phyloP scores from a whole-genome alignment of 2,797 vertebrate genomes.

The Hippopotamyrus pictus region DNA sequence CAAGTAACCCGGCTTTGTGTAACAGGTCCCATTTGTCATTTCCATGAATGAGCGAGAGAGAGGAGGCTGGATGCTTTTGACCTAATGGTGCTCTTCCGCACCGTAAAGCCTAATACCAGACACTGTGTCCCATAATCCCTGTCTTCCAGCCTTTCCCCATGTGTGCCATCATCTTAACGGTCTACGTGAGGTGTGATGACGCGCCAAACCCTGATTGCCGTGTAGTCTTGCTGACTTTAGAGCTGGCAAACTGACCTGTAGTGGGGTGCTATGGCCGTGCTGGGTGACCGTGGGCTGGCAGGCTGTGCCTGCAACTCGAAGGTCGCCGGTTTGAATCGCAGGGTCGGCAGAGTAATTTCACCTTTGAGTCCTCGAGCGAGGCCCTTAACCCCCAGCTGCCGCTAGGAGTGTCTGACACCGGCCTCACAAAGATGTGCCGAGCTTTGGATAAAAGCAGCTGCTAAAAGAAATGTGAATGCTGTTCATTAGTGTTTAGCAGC shows the following conservation, averaged over 20 bases:
- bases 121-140: background rate
- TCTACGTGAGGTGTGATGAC: no score
- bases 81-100: background rate
- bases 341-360: background rate
- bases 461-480: background rate
- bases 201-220: background rate
- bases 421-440: background rate
- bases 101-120: background rate
- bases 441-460: background rate
- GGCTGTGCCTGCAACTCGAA: background rate
- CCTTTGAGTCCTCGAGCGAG: background rate
- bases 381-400: background rate
- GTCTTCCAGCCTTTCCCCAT: background rate
- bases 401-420: background rate
- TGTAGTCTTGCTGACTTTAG: background rate
- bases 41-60: background rate
- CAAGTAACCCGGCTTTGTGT: background rate
- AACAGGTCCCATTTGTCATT: background rate
- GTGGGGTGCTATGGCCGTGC: background rate
- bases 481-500: background rate
- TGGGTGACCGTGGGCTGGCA: background rate
- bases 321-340: background rate
- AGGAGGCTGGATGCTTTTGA: background rate
- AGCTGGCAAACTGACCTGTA: background rate
- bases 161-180: background rate